These are phyloP conservation scores for Sibirionetta formosa DNA, from an alignment of 2,797 vertebrate genomes.

Conservation along the genomic window DNA sequence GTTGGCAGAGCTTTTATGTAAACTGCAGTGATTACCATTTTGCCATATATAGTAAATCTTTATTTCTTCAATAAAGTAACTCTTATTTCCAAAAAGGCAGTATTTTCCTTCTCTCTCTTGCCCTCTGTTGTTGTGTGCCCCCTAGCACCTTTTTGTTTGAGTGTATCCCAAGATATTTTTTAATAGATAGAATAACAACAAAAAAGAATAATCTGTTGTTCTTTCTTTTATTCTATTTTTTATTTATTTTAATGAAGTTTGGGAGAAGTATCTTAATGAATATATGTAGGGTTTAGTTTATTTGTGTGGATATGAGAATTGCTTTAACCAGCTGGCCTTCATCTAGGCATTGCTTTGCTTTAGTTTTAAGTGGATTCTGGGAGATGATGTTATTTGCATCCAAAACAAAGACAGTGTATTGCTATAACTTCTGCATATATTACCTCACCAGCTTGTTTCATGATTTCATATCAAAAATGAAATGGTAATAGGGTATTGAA, in stretches of 20 bases:
- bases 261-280: not conserved
- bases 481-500: not conserved
- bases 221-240: not conserved
- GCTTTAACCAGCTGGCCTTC: constrained; percentile 22
- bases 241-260: not conserved
- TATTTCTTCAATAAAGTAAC: constrained; percentile 48
- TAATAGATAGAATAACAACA: not conserved
- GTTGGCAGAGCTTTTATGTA: constrained; percentile 28
- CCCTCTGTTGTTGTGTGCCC: not conserved
- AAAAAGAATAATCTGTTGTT: not conserved
- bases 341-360: not conserved
- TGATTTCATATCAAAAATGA: not conserved
- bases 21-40: constrained; percentile 41
- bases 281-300: not conserved
- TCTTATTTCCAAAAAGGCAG: not conserved
- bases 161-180: fast-evolving
- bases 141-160: not conserved
- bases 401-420: not conserved
- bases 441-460: not conserved
- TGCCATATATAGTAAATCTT: constrained; percentile 37
- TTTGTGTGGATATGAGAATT: constrained; percentile 26
- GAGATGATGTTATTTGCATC: not conserved
- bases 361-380: not conserved
- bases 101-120: not conserved
- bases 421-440: not conserved